Conservation (phyloP, 2,113 vertebrate genomes). For the Microtus ochrogaster region DNA sequence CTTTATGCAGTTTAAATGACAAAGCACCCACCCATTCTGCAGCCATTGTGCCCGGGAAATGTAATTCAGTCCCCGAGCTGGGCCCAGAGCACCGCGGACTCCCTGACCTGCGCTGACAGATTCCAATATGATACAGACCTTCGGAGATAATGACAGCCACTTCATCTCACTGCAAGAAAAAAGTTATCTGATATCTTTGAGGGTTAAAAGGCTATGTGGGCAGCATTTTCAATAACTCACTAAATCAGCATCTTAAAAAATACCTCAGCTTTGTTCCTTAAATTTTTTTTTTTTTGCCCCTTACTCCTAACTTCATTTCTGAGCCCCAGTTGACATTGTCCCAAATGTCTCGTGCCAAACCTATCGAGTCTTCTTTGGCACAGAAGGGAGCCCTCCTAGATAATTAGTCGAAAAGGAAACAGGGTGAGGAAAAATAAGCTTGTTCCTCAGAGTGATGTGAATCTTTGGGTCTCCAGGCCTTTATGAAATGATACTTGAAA, state of each 20-base stretch:
- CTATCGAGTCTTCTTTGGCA: neutral
- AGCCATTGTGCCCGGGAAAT: constrained; percentile 97
- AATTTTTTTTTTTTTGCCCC: constrained; percentile 68
- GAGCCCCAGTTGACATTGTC: constrained; percentile 67
- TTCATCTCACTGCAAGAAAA: constrained; percentile 96
- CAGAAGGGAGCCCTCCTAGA: constrained; percentile 59
- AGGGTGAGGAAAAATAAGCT: constrained; percentile 45
- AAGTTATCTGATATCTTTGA: constrained; percentile 99
- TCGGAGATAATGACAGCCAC: constrained; percentile 98
- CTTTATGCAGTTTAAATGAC: constrained; percentile 99
- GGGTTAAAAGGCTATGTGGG: constrained; percentile 95
- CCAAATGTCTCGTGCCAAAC: constrained; percentile 57
- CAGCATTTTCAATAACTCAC: constrained; percentile 94
- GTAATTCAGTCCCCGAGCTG: constrained; percentile 97
- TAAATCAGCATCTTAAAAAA: constrained; percentile 88
- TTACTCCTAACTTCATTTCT: constrained; percentile 48
- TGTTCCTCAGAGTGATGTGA: constrained; percentile 25
- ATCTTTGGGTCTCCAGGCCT: constrained; percentile 43
- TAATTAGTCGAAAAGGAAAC: constrained; percentile 55
- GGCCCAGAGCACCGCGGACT: constrained; percentile 95
- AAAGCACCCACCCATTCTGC: constrained; percentile 99
- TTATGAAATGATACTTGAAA: neutral
- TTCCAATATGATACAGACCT: constrained; percentile 99
- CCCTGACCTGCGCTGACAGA: constrained; percentile 96
- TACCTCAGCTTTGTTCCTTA: constrained; percentile 79